phyloP scores from a whole-genome alignment of 2,113 vertebrate genomes.

The Muntiacus muntjak region DNA sequence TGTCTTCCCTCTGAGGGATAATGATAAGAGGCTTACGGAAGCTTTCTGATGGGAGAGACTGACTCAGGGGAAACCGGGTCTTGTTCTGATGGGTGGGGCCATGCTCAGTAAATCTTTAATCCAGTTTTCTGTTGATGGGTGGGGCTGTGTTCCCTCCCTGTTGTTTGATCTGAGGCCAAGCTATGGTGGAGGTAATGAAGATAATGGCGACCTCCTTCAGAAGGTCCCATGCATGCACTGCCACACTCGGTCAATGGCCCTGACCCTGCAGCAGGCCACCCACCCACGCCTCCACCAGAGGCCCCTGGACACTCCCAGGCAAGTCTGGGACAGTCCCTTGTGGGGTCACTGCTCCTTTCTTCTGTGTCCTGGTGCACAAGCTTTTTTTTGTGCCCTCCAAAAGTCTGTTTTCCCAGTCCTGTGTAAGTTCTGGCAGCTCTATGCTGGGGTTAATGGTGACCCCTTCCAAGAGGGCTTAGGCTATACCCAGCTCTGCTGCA shows the following conservation, averaged over 20 bases:
- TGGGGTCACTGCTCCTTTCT: not conserved
- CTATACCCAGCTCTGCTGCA: not conserved
- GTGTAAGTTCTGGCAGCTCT: not conserved
- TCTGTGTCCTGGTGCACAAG: not conserved
- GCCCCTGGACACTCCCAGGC: not conserved
- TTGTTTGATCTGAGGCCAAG: not conserved
- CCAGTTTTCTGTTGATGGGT: not conserved
- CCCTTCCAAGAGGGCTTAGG: not conserved
- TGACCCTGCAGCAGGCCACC: not conserved
- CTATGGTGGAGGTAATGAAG: not conserved
- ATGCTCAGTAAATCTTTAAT: not conserved
- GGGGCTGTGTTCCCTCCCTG: not conserved
- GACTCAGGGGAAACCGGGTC: not conserved
- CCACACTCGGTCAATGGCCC: not conserved
- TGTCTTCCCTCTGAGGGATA: not conserved
- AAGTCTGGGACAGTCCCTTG: not conserved
- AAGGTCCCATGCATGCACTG: rapidly evolving
- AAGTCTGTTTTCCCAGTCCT: not conserved
- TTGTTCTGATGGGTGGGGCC: not conserved
- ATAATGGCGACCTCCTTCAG: not conserved
- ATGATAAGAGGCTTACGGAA: not conserved
- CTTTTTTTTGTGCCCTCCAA: not conserved
- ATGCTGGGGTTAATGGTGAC: not conserved
- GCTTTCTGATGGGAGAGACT: not conserved
- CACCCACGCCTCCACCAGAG: not conserved